Conservation (phyloP, 2,113 vertebrate species). For the Alexandromys fortis region DNA sequence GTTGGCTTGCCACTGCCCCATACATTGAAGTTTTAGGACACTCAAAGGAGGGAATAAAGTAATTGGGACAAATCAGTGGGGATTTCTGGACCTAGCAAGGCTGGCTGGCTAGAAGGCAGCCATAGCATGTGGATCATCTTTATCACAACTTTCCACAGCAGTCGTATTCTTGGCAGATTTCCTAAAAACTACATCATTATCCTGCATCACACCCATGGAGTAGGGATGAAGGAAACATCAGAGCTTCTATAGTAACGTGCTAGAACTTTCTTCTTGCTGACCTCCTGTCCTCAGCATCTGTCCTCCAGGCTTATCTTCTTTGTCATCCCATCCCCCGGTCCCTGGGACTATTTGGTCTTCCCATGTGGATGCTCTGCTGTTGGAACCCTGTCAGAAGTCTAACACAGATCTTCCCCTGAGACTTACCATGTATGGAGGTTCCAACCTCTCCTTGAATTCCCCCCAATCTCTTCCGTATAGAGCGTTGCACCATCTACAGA, state of each 20-base stretch:
- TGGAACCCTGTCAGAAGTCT: not conserved
- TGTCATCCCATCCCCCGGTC: not conserved
- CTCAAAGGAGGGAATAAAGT: conserved; percentile 60
- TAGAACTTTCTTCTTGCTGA: conserved; percentile 19
- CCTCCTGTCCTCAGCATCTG: not conserved
- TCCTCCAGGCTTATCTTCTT: not conserved
- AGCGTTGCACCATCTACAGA: not conserved
- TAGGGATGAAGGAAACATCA: not conserved
- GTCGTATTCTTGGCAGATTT: conserved; percentile 59
- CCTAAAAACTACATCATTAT: conserved; percentile 60
- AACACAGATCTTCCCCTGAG: not conserved
- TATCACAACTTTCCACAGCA: conserved; percentile 66
- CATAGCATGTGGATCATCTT: conserved; percentile 47
- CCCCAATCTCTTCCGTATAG: not conserved
- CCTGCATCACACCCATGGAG: conserved; percentile 7
- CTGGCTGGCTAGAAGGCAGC: conserved; percentile 46
- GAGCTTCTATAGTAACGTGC: not conserved
- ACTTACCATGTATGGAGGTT: not conserved
- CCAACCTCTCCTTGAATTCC: not conserved
- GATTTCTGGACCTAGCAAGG: conserved; percentile 39
- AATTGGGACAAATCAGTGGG: conserved; percentile 67
- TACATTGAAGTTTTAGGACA: not conserved
- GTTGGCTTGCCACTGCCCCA: not conserved
- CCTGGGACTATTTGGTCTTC: not conserved
- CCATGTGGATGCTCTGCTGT: not conserved